Evolutionary conservation across 1,140 invertebrate species (phyloP).

Genomic region (Bathynomus jamesi): DNA sequence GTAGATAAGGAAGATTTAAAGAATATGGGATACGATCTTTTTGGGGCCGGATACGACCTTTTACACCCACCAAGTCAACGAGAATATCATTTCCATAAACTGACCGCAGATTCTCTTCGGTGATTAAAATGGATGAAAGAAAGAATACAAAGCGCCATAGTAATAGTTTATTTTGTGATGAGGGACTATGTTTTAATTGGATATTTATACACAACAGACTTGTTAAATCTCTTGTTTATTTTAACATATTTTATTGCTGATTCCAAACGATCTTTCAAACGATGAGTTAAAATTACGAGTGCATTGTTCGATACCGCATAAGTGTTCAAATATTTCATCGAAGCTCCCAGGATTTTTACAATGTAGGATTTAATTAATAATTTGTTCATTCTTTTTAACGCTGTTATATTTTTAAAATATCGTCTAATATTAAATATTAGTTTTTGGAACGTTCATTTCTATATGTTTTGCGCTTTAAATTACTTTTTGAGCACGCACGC

Average conservation of each 20-base stretch:
- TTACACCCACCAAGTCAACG: slow-evolving; percentile 9
- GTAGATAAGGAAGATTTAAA: slow-evolving; percentile 21
- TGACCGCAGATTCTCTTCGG: slow-evolving; percentile 24
- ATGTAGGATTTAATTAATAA: too few species aligned
- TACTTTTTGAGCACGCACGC: too few species aligned
- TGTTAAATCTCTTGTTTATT: not conserved
- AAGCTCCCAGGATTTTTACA: too few species aligned
- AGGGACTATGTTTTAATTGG: not conserved
- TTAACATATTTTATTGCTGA: not conserved
- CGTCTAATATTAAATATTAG: too few species aligned
- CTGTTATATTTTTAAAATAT: too few species aligned
- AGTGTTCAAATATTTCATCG: too few species aligned
- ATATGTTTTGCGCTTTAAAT: too few species aligned
- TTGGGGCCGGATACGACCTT: slow-evolving; percentile 17
- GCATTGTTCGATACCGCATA: too few species aligned
- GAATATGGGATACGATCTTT: slow-evolving; percentile 13
- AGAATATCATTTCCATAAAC: slow-evolving; percentile 34
- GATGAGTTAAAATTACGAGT: too few species aligned
- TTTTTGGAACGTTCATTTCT: too few species aligned
- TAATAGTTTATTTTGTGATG: not conserved
- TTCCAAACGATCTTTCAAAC: too few species aligned
- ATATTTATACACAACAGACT: not conserved
- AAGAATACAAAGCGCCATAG: not conserved
- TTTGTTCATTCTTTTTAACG: too few species aligned
- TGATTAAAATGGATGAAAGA: slow-evolving; percentile 5